Evolutionary conservation across 2,888 invertebrate genomes (phyloP), one percentile per base, ranked within the genome.

Genomic region (Vanessa cardui): DNA sequence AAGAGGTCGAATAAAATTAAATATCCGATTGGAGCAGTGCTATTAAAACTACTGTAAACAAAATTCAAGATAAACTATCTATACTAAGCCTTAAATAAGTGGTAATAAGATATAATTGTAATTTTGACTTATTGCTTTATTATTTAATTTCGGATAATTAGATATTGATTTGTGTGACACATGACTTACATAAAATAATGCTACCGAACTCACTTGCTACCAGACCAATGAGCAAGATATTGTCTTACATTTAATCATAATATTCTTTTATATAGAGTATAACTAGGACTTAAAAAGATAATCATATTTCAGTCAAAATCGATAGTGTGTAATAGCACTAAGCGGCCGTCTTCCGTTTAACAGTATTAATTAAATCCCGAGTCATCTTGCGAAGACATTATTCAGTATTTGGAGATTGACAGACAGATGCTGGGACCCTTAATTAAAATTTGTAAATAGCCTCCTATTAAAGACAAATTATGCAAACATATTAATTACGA

Each of bases 331-430:
- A 56, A 39, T 6, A 6, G 16, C 33, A 44, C 47, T 54, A 2
- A 76, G 70, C 66, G 70, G 71, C 68, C 74, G 73, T 74, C 68
- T 71, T 72, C 73, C 73, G 72, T 80, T 78, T 80, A 80, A 75
- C 74, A 76, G 79, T 81, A 86, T 87, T 88, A 86, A 88, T 88
- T 85, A 85, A 85, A 83, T 80, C 76, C 75, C 68, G 76, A 83
- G 81, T 80, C 82, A 83, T 84, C 79, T 84, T 80, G 80, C 76
- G 79, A 78, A 77, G 82, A 83, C 81, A 82, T 84, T 82, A 81
- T 83, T 81, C 79, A 78, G 74, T 77, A 74, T 78, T 74, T 75
- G 74, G 74, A 80, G 83, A 85, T 82, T 84, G 86, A 84, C 84
- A 84, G 80, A 73, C 72, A 72, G 73, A 68, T 73, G 78, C 72